These are phyloP conservation scores for Drosophila tripunctata DNA, from an alignment of 2,888 invertebrate genomes.

Conservation along the genomic window DNA sequence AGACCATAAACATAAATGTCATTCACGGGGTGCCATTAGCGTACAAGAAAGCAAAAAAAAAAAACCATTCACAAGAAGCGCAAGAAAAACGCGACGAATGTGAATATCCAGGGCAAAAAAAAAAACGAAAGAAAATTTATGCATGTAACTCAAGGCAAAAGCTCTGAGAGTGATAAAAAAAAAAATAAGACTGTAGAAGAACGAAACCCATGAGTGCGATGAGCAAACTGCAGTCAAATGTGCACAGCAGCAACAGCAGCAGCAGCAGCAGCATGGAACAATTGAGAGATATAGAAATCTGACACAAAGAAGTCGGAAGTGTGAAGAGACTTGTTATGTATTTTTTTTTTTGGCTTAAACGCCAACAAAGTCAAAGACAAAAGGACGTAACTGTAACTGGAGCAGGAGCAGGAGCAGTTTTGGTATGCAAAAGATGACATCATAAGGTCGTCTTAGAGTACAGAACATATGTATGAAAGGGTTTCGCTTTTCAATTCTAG, in stretches of 20 bases:
- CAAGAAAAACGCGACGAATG: conserved; percentile 41
- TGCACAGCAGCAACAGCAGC: conserved; percentile 30
- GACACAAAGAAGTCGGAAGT: conserved; percentile 44
- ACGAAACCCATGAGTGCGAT: conserved; percentile 19
- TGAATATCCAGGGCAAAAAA: conserved; percentile 63
- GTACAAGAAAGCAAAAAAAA: conserved; percentile 35
- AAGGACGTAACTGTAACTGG: conserved; percentile 44
- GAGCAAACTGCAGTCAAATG: conserved; percentile 40
- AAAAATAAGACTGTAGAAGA: conserved; percentile 1
- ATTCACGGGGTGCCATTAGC: conserved; percentile 72
- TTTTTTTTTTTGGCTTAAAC: conserved; percentile 48
- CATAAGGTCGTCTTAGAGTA: conserved; percentile 23
- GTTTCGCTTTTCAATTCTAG: neutral
- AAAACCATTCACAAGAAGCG: no score
- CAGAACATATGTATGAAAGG: neutral
- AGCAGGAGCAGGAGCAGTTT: no score
- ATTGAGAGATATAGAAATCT: no score
- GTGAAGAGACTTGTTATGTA: conserved; percentile 33
- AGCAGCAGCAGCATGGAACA: no score
- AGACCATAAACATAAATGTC: conserved; percentile 72
- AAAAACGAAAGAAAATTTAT: conserved; percentile 4
- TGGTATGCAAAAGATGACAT: conserved; percentile 29
- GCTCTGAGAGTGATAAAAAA: neutral
- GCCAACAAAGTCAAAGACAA: conserved; percentile 52
- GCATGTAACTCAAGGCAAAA: conserved; percentile 10